Evolutionary conservation across 2,888 invertebrate species (phyloP), one percentile per base, ranked within the genome.

Genomic region (Polylopha cassiicola): DNA sequence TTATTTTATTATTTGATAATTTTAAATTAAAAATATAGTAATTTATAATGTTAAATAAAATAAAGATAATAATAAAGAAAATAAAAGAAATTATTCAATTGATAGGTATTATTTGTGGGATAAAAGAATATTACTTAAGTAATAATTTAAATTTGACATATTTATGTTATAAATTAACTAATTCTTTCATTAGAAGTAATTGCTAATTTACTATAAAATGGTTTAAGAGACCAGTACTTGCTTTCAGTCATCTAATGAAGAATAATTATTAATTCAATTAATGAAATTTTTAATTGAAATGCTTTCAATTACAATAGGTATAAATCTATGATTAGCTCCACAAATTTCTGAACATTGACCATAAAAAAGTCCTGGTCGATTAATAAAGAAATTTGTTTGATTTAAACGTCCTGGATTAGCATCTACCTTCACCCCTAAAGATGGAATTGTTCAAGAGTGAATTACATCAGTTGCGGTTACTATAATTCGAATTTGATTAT

Each of bases 271-370:
- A 73, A 89, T 77, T 88, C 87, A 89, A 65, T 87, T 87, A 75
- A 88, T 86, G 64, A 89, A 89, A 52, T 65, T 77, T 61, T 80
- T 82, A 55, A 80, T 68, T 44, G 77, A 72, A 34, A 87, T 79
- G 60, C 84, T 86, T 88, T 91, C 89, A 58, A 90, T 71, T 43
- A 88, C 86, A 87, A 92, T 92, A 17, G 92, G 92, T 79, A 93
- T 93, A 88, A 93, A 93, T 43, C 91, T 91, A 71, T 93, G 92
- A 68, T 93, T 92, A 36, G 89, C 88, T 0, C 92, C 92, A 79
- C 92, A 93, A 84, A 93, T 92, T 89, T 93, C 92, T 54, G 92
- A 93, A 68, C 92, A 93, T 88, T 93, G 92, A 0, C 92, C 92
- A 74, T 77, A 92, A 73, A 87, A 90, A 65, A 92, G 56, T 24